phyloP scores from a whole-genome alignment of 2,113 vertebrate genomes.

The Dipodomys ordii region DNA sequence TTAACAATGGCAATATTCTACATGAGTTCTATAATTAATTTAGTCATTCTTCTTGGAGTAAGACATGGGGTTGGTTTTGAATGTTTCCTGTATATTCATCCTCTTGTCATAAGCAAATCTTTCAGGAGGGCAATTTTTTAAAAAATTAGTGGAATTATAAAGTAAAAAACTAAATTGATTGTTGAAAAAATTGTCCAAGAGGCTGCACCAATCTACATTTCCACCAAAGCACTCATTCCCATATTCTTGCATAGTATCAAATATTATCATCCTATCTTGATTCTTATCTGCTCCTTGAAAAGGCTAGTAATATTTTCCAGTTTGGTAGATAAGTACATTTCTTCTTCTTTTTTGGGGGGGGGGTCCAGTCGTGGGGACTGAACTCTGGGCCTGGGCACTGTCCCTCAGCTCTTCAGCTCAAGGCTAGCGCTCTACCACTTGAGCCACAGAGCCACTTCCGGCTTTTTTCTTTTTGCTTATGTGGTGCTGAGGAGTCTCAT shows the following conservation, averaged over 20 bases:
- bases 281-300: slow-evolving; percentile 10
- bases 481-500: too few species aligned
- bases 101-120: not conserved
- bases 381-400: too few species aligned
- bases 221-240: not conserved
- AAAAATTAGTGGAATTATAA: not conserved
- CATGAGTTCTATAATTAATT: not conserved
- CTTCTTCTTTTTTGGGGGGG: not conserved
- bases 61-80: not conserved
- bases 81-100: not conserved
- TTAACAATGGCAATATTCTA: not conserved
- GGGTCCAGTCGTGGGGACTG: too few species aligned
- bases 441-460: too few species aligned
- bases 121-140: not conserved
- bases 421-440: too few species aligned
- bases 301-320: not conserved
- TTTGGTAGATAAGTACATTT: not conserved
- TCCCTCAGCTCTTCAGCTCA: too few species aligned
- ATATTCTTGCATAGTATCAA: not conserved
- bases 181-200: not conserved
- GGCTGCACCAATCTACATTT: not conserved
- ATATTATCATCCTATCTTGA: not conserved
- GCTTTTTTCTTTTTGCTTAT: too few species aligned
- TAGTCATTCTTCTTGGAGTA: not conserved
- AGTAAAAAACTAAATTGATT: not conserved